These are phyloP conservation scores for Leptura quadrifasciata DNA, from an alignment of 2,888 invertebrate species.

Conservation along the genomic window DNA sequence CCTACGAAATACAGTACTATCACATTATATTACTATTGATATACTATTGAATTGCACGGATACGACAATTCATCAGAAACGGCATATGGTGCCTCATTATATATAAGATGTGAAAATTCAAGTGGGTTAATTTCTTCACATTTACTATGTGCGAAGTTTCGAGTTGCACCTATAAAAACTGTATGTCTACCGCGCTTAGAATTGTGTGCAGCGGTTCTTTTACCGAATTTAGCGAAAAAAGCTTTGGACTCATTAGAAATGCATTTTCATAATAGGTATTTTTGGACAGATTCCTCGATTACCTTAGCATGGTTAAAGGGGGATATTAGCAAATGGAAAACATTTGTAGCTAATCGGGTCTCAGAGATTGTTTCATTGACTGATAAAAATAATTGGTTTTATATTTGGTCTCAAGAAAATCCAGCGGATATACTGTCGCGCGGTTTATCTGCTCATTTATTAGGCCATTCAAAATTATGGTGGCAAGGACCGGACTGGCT, in stretches of 20 bases:
- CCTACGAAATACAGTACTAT: conserved; percentile 7
- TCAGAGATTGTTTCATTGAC: conserved; percentile 12
- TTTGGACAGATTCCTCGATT: conserved; percentile 17
- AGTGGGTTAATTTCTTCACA: not conserved
- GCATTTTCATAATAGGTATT: conserved; percentile 11
- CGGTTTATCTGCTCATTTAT: not conserved
- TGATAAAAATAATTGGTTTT: conserved; percentile 13
- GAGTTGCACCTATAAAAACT: conserved; percentile 7
- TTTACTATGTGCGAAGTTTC: conserved; percentile 22
- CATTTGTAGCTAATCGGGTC: conserved; percentile 21
- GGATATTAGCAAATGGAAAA: conserved; percentile 16
- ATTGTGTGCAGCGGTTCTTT: conserved; percentile 17
- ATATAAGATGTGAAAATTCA: conserved; percentile 19
- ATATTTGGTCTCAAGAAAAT: conserved; percentile 15
- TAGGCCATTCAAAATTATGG: conserved; percentile 6
- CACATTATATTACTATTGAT: not conserved
- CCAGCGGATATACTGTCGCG: conserved; percentile 26
- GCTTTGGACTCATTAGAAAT: conserved; percentile 10
- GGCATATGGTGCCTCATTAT: not conserved
- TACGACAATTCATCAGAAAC: conserved; percentile 31
- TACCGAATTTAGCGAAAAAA: conserved; percentile 14
- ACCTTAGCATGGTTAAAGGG: conserved; percentile 18
- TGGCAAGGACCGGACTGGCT: conserved; percentile 25
- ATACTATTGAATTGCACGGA: conserved; percentile 31
- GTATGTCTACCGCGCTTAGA: too few species aligned